Conservation (phyloP, 2,113 vertebrate species). For the Zosterops pallidus region DNA sequence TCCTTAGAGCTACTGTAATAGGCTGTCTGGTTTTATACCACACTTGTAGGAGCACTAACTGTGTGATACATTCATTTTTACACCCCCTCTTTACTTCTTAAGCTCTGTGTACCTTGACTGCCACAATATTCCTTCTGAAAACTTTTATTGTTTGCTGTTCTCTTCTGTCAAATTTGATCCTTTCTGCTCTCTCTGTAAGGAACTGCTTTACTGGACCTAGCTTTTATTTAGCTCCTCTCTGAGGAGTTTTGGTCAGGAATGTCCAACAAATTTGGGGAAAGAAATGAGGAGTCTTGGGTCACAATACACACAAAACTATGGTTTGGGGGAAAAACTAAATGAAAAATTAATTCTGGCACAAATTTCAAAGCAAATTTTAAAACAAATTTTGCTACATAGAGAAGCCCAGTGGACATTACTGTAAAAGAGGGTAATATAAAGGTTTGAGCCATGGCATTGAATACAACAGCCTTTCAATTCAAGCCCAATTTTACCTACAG, state of each 20-base stretch:
- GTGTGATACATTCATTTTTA: background rate
- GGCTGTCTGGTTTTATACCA: background rate
- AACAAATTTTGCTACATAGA: background rate
- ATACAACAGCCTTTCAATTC: background rate
- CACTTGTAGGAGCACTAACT: background rate
- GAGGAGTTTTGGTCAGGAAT: background rate
- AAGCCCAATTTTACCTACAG: background rate
- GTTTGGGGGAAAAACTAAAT: background rate
- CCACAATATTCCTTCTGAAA: background rate
- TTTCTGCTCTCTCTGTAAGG: background rate
- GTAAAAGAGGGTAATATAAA: background rate
- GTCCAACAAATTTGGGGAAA: too few relatives aligned
- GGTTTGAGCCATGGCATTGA: background rate
- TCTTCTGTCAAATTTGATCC: background rate
- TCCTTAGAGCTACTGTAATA: background rate
- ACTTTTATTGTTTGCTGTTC: background rate
- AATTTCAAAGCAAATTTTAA: background rate
- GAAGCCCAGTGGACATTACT: background rate
- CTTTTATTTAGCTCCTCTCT: background rate
- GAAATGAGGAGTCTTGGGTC: background rate
- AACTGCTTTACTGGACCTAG: background rate
- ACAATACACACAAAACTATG: background rate
- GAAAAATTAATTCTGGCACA: background rate
- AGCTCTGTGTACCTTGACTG: background rate
- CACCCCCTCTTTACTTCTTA: background rate